These are phyloP conservation scores for Anarrhichthys ocellatus DNA, from an alignment of 2,113 vertebrate species.

Conservation along the genomic window DNA sequence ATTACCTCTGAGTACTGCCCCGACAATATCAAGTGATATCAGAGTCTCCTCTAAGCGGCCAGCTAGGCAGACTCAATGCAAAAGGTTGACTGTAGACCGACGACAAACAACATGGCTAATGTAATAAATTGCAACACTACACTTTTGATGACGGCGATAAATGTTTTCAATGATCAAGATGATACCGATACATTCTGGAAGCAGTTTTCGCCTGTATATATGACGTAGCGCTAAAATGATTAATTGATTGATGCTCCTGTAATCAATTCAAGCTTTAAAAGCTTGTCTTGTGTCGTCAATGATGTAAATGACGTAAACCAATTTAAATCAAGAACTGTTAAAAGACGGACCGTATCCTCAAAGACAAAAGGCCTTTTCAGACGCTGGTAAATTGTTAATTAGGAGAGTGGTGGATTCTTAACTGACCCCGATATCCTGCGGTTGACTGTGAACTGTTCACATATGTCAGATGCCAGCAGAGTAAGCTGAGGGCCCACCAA, in stretches of 20 bases:
- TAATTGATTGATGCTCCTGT: background rate
- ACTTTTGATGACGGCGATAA: background rate
- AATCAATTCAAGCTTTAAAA: background rate
- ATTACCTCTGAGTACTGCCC: conserved; percentile 56
- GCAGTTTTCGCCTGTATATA: background rate
- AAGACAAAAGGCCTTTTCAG: background rate
- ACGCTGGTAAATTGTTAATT: background rate
- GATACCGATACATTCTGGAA: background rate
- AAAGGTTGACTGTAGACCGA: background rate
- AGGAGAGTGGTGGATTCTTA: background rate
- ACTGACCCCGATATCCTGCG: conserved; percentile 94
- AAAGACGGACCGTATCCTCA: no score
- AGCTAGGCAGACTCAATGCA: conserved; percentile 28
- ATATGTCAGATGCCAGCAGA: conserved; percentile 95
- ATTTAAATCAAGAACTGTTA: background rate
- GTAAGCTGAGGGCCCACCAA: conserved; percentile 98
- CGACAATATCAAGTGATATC: conserved; percentile 43
- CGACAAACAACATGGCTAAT: conserved; percentile 5
- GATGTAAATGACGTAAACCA: background rate
- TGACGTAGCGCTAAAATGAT: background rate
- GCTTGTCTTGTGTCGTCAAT: background rate
- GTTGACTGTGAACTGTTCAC: conserved; percentile 98
- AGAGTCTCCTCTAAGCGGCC: conserved; percentile 33
- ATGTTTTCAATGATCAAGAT: background rate
- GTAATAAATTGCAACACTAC: background rate